Base-by-base conservation (phyloP, 2,113 vertebrate genomes). In the Brevimyrus niger region DNA sequence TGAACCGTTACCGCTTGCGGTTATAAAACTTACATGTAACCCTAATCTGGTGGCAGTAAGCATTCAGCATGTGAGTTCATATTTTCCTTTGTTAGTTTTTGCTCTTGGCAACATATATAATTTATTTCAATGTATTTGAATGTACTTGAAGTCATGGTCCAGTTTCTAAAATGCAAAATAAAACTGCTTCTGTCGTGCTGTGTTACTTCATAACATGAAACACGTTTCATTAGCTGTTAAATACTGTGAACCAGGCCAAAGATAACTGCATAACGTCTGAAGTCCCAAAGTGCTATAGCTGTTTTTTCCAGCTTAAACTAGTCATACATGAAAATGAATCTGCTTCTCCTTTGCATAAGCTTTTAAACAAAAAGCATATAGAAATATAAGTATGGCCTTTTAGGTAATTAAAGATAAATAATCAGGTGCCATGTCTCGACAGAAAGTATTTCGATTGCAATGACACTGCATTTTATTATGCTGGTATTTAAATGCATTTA, bases 221-320 rank as follows among this genome's bases (percentile, higher is more conserved):
- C 10, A 42, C 42, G 35, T 80, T 80, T 80, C 73, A 80, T 80
- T 80, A 80, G 73, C 73, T 80, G 73, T 80, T 80, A 80, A 80
- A 42, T 80, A 80, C n/a, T 31, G 61, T 69, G 61, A 69, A 69
- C 10, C 10, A 69, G 13, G 27, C 61, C 61, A 80, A 35, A 80
- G 35, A 80, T 38, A 42, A 35, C 73, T 42, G 15, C 13, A 80
- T 42, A 80, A 80, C 35, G 42, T 80, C 35, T 42, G 38, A 17
- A 80, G 15, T 15, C 35, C 35, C 73, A 42, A 42, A 38, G 35
- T 19, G 35, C 13, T 19, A 31, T 19, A 38, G 35, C 11, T 38
- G 69, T 17, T 80, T 42, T 76, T 80, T 42, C 73, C 73, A 80
- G 35, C 15, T 80, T 19, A 19, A 21, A 38, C 69, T 35, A 38